Base-by-base conservation (phyloP, 2,888 invertebrate species). In the Panopea generosa region DNA sequence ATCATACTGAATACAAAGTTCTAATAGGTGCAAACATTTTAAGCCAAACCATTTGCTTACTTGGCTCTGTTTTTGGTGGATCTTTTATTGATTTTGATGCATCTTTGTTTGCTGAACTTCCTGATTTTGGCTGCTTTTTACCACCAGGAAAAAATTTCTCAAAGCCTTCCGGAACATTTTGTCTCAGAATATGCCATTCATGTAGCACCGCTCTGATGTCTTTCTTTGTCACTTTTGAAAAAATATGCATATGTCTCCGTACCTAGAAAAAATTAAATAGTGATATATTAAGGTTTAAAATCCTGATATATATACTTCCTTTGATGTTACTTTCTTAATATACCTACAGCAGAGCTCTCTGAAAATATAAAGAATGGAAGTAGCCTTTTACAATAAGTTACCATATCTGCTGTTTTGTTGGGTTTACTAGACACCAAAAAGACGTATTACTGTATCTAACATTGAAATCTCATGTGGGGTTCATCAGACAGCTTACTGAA, bases 81-180 rank as follows among this genome's bases (percentile, higher is more conserved):
- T 47, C 50, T 52, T 59, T 67, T 7, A 26, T 27, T 29, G 26
- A 16, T 26, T 71, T 71, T 43, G 71, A 38, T 18, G 56, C 49
- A 43, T 70, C 92, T 93, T 90, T 93, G 93, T 14, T 33, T 4
- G 94, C 0, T 94, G 92, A 62, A 93, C 77, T 89, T 92, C 77
- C 45, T 9, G 45, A 45, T n/a, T 45, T 45, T 45, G 45, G 45
- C 40, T 40, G 7, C 77, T 84, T 66, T 22, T 71, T 89, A 81
- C 88, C 86, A 67, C 94, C 94, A 9, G 95, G 95, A 88, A 97
- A 98, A 92, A 96, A 98, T 90, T 98, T 98, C 91, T 97, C 98
- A 92, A 98, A 98, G 0, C 98, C 98, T 93, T 97, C 97, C 0
- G 98, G 98, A 6, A 87, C 75, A 55, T 90, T 80, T 49, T 83